phyloP scores from a whole-genome alignment of 2,888 invertebrate genomes.

The Crematogaster levior region DNA sequence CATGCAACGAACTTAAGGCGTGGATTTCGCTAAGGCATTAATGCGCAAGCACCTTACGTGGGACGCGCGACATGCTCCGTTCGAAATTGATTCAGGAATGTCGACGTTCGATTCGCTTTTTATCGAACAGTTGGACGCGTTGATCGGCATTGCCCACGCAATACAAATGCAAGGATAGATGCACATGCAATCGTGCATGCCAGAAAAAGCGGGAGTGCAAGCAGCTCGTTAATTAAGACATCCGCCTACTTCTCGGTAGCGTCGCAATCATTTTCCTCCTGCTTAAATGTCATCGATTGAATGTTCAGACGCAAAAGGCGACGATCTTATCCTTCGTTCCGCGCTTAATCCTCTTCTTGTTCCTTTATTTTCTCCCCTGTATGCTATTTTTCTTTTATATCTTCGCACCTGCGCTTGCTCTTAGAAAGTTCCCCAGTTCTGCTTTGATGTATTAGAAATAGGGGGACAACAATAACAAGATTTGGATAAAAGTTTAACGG shows the following conservation, averaged over 20 bases:
- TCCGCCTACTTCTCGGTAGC: constrained; percentile 64
- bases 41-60: constrained; percentile 61
- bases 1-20: constrained; percentile 53
- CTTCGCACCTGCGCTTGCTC: background rate
- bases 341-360: constrained; percentile 11
- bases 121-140: constrained; percentile 40
- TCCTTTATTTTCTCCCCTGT: background rate
- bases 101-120: constrained; percentile 65
- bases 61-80: constrained; percentile 56
- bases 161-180: constrained; percentile 24
- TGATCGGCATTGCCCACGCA: constrained; percentile 56
- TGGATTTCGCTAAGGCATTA: constrained; percentile 63
- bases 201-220: constrained; percentile 30
- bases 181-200: constrained; percentile 24
- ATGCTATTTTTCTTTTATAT: constrained; percentile 4
- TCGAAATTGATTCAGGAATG: constrained; percentile 72
- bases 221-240: constrained; percentile 63
- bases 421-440: background rate
- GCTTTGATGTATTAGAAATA: background rate
- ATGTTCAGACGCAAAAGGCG: background rate
- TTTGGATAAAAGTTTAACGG: background rate
- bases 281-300: constrained; percentile 57
- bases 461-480: background rate
- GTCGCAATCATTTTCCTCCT: constrained; percentile 69
- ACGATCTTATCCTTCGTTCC: background rate